Evolutionary conservation across 2,113 vertebrate species (phyloP), one percentile per base, ranked within the genome.

Genomic region (Brachionichthys hirsutus): DNA sequence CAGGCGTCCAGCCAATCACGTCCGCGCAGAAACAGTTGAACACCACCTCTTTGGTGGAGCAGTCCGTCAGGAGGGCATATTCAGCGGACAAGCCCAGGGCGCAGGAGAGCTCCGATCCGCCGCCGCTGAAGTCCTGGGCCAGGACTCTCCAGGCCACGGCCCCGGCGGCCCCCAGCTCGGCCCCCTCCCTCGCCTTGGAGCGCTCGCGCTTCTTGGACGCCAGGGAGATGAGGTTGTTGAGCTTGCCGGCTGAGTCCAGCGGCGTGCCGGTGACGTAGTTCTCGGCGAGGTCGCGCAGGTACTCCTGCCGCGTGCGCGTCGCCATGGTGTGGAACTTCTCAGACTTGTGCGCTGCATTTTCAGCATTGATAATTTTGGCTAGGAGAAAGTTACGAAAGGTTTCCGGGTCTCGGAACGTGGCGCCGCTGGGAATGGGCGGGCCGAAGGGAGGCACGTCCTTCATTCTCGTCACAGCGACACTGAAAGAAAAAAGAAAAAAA

Each of bases 291-390:
- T 99, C 96, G 0, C 92, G 92, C 16, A 99, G 88, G 78, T 99
- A 99, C 15, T 97, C 96, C 72, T 93, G 95, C 0, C 97, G 90
- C 0, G 96, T 99, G 0, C 97, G 85, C 0, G 96, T 95, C 6
- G 97, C 97, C 97, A 99, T 99, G 53, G 96, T 88, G 79, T 92
- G 95, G 81, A 99, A 98, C 51, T 98, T 98, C 67, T 94, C 93
- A 0, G 96, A 97, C 62, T 98, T 98, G 90, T 97, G 95, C 0
- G 96, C 95, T 0, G 97, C 94, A 0, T 92, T 95, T 86, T 99
- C 97, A 0, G 92, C 97, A 0, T 98, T 99, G 72, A 99, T 95
- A 47, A 93, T 92, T 67, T 99, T 99, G 82, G 96, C 95, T 42
- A 99, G 56, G 2, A 98, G 88, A 83, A 99, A 99, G 73, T 94